Conservation (phyloP, 2,888 invertebrate species). For the Melieria omissa region DNA sequence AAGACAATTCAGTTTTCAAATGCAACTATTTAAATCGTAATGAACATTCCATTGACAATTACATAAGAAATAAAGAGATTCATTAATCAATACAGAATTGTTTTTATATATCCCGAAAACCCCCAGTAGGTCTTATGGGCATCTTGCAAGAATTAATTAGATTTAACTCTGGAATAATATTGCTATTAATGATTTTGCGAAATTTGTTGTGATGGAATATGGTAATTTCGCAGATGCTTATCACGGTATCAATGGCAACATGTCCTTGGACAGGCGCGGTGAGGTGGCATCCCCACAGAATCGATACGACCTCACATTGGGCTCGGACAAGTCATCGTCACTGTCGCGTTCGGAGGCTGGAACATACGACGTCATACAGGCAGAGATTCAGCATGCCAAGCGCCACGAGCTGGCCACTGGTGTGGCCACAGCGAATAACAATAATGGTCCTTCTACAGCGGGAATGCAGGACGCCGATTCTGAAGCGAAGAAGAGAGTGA, state of each 20-base stretch:
- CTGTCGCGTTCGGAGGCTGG: constrained; percentile 66
- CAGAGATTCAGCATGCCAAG: constrained; percentile 63
- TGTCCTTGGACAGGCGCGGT: constrained; percentile 65
- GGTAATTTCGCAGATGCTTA: constrained; percentile 55
- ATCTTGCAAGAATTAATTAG: neutral
- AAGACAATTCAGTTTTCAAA: no score
- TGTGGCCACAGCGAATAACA: constrained; percentile 49
- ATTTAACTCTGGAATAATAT: neutral
- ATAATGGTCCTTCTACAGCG: constrained; percentile 42
- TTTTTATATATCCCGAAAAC: neutral
- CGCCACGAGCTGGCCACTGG: constrained; percentile 58
- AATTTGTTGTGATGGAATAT: no score
- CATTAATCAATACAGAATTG: constrained; percentile 9
- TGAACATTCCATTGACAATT: constrained; percentile 27
- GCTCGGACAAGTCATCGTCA: constrained; percentile 66
- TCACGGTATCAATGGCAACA: constrained; percentile 67
- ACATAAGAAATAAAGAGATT: constrained; percentile 31
- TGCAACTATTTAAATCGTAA: constrained; percentile 24
- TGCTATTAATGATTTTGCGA: constrained; percentile 4
- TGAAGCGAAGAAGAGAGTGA: constrained; percentile 62
- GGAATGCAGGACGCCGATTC: constrained; percentile 55
- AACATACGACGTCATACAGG: constrained; percentile 65
- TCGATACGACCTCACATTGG: constrained; percentile 64
- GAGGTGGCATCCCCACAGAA: constrained; percentile 58
- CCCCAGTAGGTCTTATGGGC: neutral